Evolutionary conservation across 2,797 vertebrate genomes (phyloP).

Genomic region (Sparidentex hasta): DNA sequence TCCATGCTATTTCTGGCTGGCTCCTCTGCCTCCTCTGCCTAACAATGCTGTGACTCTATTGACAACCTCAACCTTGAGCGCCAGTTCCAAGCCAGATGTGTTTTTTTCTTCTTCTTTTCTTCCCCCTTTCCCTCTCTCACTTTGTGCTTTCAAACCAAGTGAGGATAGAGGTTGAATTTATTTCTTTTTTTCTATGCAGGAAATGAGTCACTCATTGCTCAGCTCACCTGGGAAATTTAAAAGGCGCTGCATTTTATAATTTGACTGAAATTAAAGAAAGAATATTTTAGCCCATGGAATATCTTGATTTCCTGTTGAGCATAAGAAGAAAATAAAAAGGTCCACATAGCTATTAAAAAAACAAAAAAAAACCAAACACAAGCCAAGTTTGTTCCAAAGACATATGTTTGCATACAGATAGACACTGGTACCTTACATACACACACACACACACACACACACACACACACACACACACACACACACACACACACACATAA

Average conservation of each 20-base stretch:
- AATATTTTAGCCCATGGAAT: constrained; percentile 32
- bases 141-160: constrained; percentile 30
- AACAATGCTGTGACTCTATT: constrained; percentile 82
- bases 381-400: background rate
- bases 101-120: background rate
- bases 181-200: constrained; percentile 15
- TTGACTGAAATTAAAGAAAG: constrained; percentile 36
- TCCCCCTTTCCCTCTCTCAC: background rate
- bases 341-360: constrained; percentile 6
- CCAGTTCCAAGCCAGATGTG: constrained; percentile 24
- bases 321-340: background rate
- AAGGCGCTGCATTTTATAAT: constrained; percentile 44
- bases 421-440: background rate
- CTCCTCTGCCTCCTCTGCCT: constrained; percentile 65
- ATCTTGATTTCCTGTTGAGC: constrained; percentile 9
- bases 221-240: constrained; percentile 63
- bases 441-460: background rate
- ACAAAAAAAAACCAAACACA: constrained; percentile 26
- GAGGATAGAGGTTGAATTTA: constrained; percentile 29
- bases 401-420: background rate
- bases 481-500: background rate
- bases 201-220: constrained; percentile 51
- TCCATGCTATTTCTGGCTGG: constrained; percentile 78
- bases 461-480: background rate
- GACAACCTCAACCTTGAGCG: constrained; percentile 84